Evolutionary conservation across 2,888 invertebrate species (phyloP), one percentile per base, ranked within the genome.

Genomic region (Pyrgus malvae): DNA sequence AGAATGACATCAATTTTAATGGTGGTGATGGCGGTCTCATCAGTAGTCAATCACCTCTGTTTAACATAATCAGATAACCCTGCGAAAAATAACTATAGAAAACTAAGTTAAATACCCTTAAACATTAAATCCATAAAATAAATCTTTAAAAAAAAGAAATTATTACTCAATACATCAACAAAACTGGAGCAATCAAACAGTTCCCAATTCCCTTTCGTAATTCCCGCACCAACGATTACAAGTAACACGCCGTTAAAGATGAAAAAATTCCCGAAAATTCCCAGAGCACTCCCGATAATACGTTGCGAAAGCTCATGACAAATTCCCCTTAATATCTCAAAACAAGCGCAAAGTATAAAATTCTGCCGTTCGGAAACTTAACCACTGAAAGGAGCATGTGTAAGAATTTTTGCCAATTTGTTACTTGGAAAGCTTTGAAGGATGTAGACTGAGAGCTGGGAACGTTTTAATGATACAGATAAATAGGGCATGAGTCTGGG

Each of bases 331-430:
- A 62, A 74, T 76, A 71, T 68, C 62, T 79, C 74, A 74, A 61
- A 69, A 69, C 65, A 66, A 66, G 64, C 60, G 57, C 55, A 59
- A 65, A 67, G 69, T 72, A 69, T 70, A 66, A 70, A 69, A 70
- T 68, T 69, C 55, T 12, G 33, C 50, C 46, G 49, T 60, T 58
- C 63, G 60, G 51, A 64, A 72, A 70, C 66, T 66, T 66, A 64
- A 64, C 66, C 62, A 64, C 65, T 67, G 64, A 63, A 65, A 68
- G 70, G 64, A 71, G 68, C 72, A 78, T 75, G 74, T 80, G 79
- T 72, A 69, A 68, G 72, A 78, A 76, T 81, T 82, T 81, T 80
- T 75, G 74, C 71, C 81, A 80, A 83, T 83, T 83, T 81, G 75
- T 81, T 78, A 76, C 67, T 56, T 50, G 60, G 40, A 60, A 62